Conservation (phyloP, 2,888 invertebrate species). For the Drosophila koepferae region DNA sequence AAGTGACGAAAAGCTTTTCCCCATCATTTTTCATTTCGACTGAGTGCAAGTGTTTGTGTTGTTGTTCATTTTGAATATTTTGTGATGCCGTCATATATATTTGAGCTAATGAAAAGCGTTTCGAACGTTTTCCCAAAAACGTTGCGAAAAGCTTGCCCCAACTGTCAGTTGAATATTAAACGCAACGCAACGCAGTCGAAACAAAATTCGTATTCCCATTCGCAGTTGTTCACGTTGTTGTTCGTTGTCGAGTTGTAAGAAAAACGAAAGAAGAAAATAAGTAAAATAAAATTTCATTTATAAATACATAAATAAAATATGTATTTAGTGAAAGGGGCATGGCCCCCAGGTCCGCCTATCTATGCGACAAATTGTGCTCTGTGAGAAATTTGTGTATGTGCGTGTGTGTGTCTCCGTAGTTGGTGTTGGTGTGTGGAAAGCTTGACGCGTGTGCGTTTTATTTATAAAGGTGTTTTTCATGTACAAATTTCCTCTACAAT, state of each 20-base stretch:
- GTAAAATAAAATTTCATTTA: slow-evolving; percentile 18
- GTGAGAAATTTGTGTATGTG: neutral
- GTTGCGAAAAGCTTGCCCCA: slow-evolving; percentile 64
- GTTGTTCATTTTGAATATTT: slow-evolving; percentile 33
- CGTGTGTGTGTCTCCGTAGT: neutral
- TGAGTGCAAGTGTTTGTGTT: slow-evolving; percentile 42
- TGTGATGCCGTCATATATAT: slow-evolving; percentile 64
- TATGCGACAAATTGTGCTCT: slow-evolving; percentile 40
- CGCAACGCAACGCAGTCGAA: slow-evolving; percentile 68
- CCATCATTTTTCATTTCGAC: slow-evolving; percentile 47
- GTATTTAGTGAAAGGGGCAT: slow-evolving; percentile 20
- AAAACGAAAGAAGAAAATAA: slow-evolving; percentile 3
- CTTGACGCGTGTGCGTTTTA: slow-evolving; percentile 32
- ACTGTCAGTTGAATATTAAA: slow-evolving; percentile 67
- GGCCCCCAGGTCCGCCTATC: slow-evolving; percentile 1
- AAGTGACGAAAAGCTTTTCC: slow-evolving; percentile 71
- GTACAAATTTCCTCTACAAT: slow-evolving; percentile 5
- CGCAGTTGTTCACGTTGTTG: slow-evolving; percentile 11
- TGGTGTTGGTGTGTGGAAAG: slow-evolving; percentile 9
- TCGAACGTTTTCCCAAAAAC: slow-evolving; percentile 42
- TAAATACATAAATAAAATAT: slow-evolving; percentile 23
- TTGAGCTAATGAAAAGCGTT: slow-evolving; percentile 68
- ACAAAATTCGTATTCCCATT: slow-evolving; percentile 38
- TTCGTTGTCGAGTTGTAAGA: slow-evolving; percentile 40
- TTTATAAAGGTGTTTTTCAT: slow-evolving; percentile 15